A percentile compares a stretch with the other conserved stretches of the same genome.
These are phyloP conservation scores for Metalampra italica DNA, from an alignment of 2,888 invertebrate species.

Conservation along the genomic window DNA sequence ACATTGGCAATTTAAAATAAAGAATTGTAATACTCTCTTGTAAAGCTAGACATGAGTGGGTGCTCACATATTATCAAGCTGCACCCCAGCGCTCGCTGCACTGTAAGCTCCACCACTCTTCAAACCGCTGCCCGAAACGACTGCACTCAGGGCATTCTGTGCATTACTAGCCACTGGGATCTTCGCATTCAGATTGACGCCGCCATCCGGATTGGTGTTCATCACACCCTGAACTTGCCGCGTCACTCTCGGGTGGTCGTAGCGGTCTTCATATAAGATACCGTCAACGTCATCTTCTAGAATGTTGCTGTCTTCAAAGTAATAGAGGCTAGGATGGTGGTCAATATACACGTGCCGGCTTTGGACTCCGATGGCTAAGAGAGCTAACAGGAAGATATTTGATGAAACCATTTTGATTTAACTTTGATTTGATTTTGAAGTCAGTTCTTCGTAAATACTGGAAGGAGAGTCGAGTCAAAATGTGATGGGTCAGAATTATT, in stretches of 20 bases:
- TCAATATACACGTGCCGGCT: neutral
- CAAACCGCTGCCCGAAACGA: conserved; percentile 4
- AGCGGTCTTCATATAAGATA: neutral
- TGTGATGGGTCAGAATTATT: neutral
- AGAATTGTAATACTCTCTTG: too few species aligned
- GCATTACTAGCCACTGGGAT: conserved; percentile 16
- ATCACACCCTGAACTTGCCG: conserved; percentile 3
- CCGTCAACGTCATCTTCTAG: neutral
- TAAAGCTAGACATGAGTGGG: too few species aligned
- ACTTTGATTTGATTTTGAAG: neutral
- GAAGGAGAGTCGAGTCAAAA: neutral
- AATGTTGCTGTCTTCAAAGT: neutral
- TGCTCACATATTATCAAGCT: conserved; percentile 37
- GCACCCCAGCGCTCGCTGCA: conserved; percentile 28
- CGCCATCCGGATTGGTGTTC: conserved; percentile 17
- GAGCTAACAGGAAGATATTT: neutral
- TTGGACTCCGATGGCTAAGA: neutral
- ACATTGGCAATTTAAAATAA: neutral
- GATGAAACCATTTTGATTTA: conserved; percentile 2
- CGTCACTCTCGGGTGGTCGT: neutral
- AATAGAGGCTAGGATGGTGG: neutral
- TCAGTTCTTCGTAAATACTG: neutral
- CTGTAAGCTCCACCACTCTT: neutral
- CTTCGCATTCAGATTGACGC: conserved; percentile 12
- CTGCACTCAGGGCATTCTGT: conserved; percentile 14